Conservation (phyloP, 1,140 invertebrate genomes). For the Triops longicaudatus region DNA sequence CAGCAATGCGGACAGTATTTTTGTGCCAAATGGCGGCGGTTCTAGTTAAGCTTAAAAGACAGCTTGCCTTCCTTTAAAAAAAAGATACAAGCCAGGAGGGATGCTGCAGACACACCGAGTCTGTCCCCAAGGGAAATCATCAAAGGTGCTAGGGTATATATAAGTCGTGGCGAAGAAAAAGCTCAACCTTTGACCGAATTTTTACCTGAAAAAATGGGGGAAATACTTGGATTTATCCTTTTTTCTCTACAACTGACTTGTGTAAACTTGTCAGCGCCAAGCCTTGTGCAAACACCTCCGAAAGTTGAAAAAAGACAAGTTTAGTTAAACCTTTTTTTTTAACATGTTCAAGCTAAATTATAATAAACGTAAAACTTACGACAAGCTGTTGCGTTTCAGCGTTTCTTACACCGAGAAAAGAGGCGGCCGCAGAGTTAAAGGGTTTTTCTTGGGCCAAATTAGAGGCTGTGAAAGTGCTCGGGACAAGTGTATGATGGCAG, state of each 20-base stretch:
- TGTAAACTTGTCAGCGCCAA: conserved; percentile 6
- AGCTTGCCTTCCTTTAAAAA: background rate
- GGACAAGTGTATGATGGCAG: background rate
- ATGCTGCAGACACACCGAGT: background rate
- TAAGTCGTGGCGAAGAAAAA: background rate
- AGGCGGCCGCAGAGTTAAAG: background rate
- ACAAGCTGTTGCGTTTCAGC: background rate
- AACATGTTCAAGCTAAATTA: background rate
- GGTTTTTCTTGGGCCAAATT: background rate
- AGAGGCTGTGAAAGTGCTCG: conserved; percentile 11
- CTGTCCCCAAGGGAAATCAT: background rate
- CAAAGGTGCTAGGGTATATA: background rate
- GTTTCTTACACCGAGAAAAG: background rate
- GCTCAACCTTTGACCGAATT: background rate
- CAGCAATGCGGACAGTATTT: background rate
- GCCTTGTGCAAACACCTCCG: background rate
- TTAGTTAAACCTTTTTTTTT: background rate
- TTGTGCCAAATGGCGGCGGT: background rate
- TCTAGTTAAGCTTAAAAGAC: background rate
- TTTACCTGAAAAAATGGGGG: background rate
- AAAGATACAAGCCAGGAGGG: background rate
- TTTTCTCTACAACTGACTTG: background rate
- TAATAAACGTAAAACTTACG: background rate
- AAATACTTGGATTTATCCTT: background rate
- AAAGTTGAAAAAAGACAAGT: background rate